These are phyloP conservation scores for Agrypnus murinus DNA, from an alignment of 2,888 invertebrate species.

Conservation along the genomic window DNA sequence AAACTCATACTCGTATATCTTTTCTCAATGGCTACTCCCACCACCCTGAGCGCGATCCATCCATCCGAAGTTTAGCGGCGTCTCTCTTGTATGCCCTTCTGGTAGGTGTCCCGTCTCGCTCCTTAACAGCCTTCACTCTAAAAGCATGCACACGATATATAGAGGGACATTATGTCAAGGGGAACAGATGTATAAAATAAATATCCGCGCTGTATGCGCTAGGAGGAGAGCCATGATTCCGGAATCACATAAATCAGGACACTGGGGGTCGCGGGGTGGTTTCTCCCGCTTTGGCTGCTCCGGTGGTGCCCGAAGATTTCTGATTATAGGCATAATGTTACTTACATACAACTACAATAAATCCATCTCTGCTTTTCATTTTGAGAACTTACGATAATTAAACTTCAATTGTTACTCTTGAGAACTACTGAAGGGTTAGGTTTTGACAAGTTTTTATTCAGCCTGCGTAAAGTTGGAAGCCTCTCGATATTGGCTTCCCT, in stretches of 20 bases:
- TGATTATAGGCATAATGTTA: constrained; percentile 37
- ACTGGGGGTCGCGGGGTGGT: constrained; percentile 63
- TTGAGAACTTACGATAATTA: no score
- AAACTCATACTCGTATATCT: constrained; percentile 74
- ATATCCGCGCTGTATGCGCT: constrained; percentile 73
- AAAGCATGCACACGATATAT: constrained; percentile 78
- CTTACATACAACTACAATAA: no score
- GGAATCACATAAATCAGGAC: constrained; percentile 78
- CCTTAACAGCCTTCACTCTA: constrained; percentile 76
- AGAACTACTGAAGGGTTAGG: constrained; percentile 10
- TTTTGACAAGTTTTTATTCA: constrained; percentile 13
- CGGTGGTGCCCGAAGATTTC: constrained; percentile 45
- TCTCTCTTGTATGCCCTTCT: constrained; percentile 54
- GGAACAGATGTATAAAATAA: constrained; percentile 77
- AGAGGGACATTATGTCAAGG: constrained; percentile 80
- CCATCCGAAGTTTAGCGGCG: constrained; percentile 63
- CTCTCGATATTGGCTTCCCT: constrained; percentile 19
- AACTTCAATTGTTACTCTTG: no score
- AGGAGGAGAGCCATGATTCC: constrained; percentile 74
- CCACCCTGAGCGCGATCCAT: constrained; percentile 65
- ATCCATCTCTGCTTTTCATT: no score
- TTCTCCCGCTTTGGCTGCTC: constrained; percentile 47
- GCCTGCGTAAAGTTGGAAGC: not conserved
- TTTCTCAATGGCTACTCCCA: constrained; percentile 70
- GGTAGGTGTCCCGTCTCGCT: constrained; percentile 58